Conservation (phyloP, 2,113 vertebrate species). For the Smithornis capensis region DNA sequence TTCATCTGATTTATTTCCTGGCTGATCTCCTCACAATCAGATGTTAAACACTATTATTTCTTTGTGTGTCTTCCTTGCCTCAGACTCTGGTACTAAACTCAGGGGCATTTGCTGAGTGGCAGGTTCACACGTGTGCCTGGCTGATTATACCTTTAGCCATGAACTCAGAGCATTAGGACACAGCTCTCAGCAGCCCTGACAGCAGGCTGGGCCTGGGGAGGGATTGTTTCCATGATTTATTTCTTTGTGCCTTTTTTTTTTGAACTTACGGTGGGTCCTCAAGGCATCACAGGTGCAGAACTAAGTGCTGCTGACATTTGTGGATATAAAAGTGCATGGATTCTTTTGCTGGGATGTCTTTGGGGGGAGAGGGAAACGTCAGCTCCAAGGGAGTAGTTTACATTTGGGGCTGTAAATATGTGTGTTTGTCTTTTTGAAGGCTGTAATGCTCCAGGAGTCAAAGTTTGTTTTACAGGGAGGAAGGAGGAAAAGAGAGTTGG, state of each 20-base stretch:
- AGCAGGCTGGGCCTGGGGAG: slow-evolving; percentile 31
- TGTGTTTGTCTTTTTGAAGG: not conserved
- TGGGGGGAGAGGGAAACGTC: slow-evolving; percentile 17
- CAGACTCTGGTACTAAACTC: slow-evolving; percentile 18
- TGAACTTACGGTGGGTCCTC: not conserved
- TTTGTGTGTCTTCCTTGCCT: not conserved
- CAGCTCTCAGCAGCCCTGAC: slow-evolving; percentile 24
- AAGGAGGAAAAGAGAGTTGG: not conserved
- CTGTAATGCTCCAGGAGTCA: not conserved
- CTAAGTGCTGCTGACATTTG: slow-evolving; percentile 54
- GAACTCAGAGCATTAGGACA: not conserved
- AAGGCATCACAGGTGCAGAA: slow-evolving; percentile 58
- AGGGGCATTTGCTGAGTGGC: slow-evolving; percentile 35
- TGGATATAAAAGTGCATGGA: slow-evolving; percentile 35
- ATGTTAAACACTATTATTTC: not conserved
- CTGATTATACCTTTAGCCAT: slow-evolving; percentile 38
- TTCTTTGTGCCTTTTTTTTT: not conserved
- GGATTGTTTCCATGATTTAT: not conserved
- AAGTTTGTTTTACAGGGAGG: not conserved
- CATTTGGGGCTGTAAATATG: slow-evolving; percentile 9
- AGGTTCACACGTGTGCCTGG: slow-evolving; percentile 19
- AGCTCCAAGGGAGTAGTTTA: slow-evolving; percentile 20
- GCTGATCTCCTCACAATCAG: not conserved
- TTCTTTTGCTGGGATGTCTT: slow-evolving; percentile 8
- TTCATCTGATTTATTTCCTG: slow-evolving; percentile 7